Evolutionary conservation across 2,113 vertebrate species (phyloP), one percentile per base, ranked within the genome.

Genomic region (Numenius arquata): DNA sequence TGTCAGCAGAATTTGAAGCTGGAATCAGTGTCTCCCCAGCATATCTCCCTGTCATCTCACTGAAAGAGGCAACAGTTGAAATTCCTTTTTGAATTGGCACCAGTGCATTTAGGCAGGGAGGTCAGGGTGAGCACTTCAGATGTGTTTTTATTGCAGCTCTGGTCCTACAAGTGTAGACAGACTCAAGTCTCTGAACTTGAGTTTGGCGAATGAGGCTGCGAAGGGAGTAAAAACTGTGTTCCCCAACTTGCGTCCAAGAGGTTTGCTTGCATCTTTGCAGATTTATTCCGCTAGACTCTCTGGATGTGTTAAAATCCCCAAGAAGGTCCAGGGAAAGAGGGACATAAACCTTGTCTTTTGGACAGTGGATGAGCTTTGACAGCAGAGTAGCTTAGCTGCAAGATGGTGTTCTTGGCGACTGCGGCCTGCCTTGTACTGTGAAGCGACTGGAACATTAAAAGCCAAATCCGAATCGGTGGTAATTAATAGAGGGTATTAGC

Each of bases 181-280:
- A 76, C 25, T 12, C 15, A 55, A 55, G 27, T 74, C 62, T 68
- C 62, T 80, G 75, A 68, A 56, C 71, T 53, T 65, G 58, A 43
- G 14, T 61, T 81, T 85, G 55, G 27, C 52, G 26, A 63, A 55
- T 43, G 30, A 78, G 47, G 5, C 58, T 61, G 27, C 1, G 2
- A 89, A 78, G 36, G 11, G 11, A 55, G 14, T 52, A 63, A 52
- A 84, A 61, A 20, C 12, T 9, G 2, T 27, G 22, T 72, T 92
- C 36, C 19, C 26, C 21, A 12, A 7, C 61, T 71, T 71, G 36
- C 21, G 53, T 56, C 36, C 0, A 0, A 0, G 52, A 56, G 4
- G 27, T 84, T 72, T 85, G 56, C 0, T 0, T 43, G 3, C 19
- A 8, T 74, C 29, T 74, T 66, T 86, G 15, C 59, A 56, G 6